These are phyloP conservation scores for Drosophila ambigua DNA, from an alignment of 1,140 invertebrate species.

Conservation along the genomic window DNA sequence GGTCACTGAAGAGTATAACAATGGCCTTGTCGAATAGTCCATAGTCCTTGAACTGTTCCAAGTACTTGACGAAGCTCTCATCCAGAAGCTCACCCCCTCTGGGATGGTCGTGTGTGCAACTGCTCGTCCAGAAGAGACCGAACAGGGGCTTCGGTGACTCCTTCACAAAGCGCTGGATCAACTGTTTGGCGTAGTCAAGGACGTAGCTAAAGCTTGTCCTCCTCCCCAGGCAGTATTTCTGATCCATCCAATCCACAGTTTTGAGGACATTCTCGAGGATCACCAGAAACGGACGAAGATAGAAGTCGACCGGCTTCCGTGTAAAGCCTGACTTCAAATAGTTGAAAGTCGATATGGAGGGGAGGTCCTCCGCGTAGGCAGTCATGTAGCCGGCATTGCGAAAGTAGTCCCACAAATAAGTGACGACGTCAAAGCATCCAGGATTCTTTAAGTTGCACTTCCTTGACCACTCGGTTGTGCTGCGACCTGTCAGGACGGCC, in stretches of 20 bases:
- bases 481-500: constrained; percentile 88
- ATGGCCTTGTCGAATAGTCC: constrained; percentile 87
- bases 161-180: constrained; percentile 78
- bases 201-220: constrained; percentile 85
- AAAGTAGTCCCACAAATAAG: constrained; percentile 91
- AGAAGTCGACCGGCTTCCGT: constrained; percentile 91
- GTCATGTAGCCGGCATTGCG: constrained; percentile 89
- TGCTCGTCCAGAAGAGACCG: constrained; percentile 91
- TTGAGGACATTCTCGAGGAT: constrained; percentile 84
- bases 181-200: constrained; percentile 85
- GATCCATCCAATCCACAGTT: neutral
- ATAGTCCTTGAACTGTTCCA: constrained; percentile 85
- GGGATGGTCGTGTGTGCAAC: constrained; percentile 89
- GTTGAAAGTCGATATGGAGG: constrained; percentile 90
- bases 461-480: constrained; percentile 72
- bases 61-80: constrained; percentile 85
- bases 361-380: constrained; percentile 90
- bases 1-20: constrained; percentile 94
- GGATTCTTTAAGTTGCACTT: constrained; percentile 85
- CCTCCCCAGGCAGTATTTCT: constrained; percentile 85
- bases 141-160: constrained; percentile 87
- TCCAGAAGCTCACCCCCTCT: constrained; percentile 88
- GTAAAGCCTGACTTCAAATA: constrained; percentile 90
- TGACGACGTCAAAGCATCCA: constrained; percentile 86
- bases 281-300: constrained; percentile 89